Base-by-base conservation (phyloP, 1,140 invertebrate species). In the Dryas iulia region DNA sequence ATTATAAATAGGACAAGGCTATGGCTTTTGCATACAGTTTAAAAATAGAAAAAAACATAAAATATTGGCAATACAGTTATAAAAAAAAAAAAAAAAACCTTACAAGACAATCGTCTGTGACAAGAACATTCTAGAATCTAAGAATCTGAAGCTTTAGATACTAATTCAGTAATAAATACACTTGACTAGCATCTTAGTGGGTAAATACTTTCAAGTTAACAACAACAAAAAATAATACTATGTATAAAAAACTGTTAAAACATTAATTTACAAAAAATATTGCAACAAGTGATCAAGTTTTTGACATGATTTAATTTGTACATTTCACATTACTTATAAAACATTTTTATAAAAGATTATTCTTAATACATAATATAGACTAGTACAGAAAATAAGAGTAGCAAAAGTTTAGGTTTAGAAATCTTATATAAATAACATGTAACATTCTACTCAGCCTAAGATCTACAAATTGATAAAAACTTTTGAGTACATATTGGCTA, bases 101-200 rank as follows among this genome's bases (percentile, higher is more conserved):
- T 14, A n/a, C n/a, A n/a, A 39, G 1, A 39, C 33, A 35, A 35
- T 14, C 6, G 33, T 14, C 1, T 33, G 4, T 47, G 18, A 47
- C 39, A 21, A 10, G 3, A 47, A 47, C 18, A 47, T 47, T 47
- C 3, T 10, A 18, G 39, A 47, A 47, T 47, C 14, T 21, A 47
- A 10, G 8, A 14, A 47, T 10, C 21, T 10, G 1, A 10, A 21
- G 8, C 1, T 21, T 18, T 6, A 35, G 1, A 1, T 31, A n/a
- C n/a, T 35, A 57, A 65, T 18, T 65, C 54, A 23, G 62, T 65
- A 35, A 65, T 56, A 61, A 35, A 61, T 69, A 69, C 60, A 47
- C 31, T 47, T 69, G 66, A 69, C 66, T 69, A 69, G 66, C 56
- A 30, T 62, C 54, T 21, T 14, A 47, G 6, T 8, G 39, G 14